These are phyloP conservation scores for Naja naja DNA, from an alignment of 2,113 vertebrate genomes.

Conservation along the genomic window DNA sequence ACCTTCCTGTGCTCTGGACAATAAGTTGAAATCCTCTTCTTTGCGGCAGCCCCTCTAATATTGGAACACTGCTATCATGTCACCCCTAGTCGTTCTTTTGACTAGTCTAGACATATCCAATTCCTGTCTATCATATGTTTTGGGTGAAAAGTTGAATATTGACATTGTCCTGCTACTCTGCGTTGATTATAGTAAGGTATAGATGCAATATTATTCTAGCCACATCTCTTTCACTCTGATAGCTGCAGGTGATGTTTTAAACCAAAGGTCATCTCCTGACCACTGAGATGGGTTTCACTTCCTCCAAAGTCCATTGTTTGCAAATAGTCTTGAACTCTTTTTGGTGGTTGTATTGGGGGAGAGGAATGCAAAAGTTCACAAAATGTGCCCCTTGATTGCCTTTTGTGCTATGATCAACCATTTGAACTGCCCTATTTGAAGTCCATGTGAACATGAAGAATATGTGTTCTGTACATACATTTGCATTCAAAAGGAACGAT, in stretches of 20 bases:
- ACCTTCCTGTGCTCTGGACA: neutral
- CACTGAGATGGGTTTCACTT: neutral
- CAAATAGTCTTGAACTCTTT: neutral
- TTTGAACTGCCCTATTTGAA: slow-evolving; percentile 51
- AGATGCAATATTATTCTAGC: neutral
- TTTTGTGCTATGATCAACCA: slow-evolving; percentile 29
- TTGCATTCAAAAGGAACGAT: slow-evolving; percentile 66
- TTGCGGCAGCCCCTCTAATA: neutral
- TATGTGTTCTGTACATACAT: slow-evolving; percentile 62
- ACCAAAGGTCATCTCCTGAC: neutral
- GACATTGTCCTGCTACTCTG: neutral
- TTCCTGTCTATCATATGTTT: neutral
- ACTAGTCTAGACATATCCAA: neutral
- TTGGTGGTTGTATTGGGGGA: neutral
- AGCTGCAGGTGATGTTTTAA: neutral
- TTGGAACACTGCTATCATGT: neutral
- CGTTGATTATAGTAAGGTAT: neutral
- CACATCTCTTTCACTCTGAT: neutral
- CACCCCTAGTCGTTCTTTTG: neutral
- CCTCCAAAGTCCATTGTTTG: too few relatives aligned
- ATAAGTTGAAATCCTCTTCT: neutral
- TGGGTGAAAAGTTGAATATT: neutral
- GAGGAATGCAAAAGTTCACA: neutral
- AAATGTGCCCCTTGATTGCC: neutral
- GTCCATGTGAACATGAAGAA: slow-evolving; percentile 57